These are phyloP conservation scores for Trypoxylus dichotomus DNA, from an alignment of 1,140 invertebrate genomes.

Conservation along the genomic window DNA sequence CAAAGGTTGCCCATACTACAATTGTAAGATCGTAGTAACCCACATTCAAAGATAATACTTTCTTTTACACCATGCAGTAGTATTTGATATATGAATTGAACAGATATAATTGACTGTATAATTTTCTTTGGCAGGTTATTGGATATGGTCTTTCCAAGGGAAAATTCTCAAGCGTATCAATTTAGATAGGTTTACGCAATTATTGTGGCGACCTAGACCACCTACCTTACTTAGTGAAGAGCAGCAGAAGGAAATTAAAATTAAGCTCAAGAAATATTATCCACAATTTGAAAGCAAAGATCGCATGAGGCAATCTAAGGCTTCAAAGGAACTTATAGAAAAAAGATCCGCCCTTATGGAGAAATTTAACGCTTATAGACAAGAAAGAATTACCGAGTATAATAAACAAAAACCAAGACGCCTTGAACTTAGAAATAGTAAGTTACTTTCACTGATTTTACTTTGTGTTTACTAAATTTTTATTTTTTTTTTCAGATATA, in stretches of 20 bases:
- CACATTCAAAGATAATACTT: too few species aligned
- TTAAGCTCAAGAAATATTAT: slow-evolving; percentile 97
- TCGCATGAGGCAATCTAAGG: slow-evolving; percentile 86
- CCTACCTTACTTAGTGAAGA: slow-evolving; percentile 78
- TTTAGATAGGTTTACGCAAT: slow-evolving; percentile 90
- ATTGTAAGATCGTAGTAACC: too few species aligned
- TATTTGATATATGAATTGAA: too few species aligned
- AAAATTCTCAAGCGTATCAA: slow-evolving; percentile 75
- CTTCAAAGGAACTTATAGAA: slow-evolving; percentile 95
- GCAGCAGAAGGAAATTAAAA: slow-evolving; percentile 92
- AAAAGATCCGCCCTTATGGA: slow-evolving; percentile 89
- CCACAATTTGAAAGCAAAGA: slow-evolving; percentile 96
- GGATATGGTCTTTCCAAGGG: slow-evolving; percentile 95
- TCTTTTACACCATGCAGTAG: too few species aligned
- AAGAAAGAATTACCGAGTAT: slow-evolving; percentile 75
- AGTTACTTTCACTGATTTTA: slow-evolving; percentile 53
- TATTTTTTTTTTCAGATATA: slow-evolving; percentile 69
- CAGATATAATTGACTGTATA: background rate
- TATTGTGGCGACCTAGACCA: slow-evolving; percentile 95
- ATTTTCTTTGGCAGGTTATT: slow-evolving; percentile 66
- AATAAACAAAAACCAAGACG: slow-evolving; percentile 74
- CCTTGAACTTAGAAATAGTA: slow-evolving; percentile 83
- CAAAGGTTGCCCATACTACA: too few species aligned
- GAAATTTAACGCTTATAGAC: slow-evolving; percentile 81
- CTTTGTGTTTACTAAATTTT: slow-evolving; percentile 8